phyloP scores from a whole-genome alignment of 2,797 vertebrate species.

The Chaenodraco wilsoni region DNA sequence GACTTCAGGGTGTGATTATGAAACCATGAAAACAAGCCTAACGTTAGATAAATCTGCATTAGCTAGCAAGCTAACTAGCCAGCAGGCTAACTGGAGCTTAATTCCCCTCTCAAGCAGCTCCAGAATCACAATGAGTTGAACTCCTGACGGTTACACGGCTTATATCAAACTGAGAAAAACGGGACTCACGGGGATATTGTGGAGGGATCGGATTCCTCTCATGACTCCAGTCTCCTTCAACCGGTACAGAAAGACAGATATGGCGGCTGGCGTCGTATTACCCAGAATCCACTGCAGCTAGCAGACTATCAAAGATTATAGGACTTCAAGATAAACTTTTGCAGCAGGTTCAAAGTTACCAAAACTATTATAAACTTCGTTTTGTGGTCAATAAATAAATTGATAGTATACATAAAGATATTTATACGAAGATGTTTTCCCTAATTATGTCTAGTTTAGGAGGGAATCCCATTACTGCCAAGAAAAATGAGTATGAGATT shows the following conservation, averaged over 20 bases:
- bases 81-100: slow-evolving; percentile 32
- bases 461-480: too few relatives aligned
- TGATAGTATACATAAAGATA: background rate
- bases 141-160: background rate
- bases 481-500: too few relatives aligned
- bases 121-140: accelerated
- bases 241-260: slow-evolving; percentile 59
- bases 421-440: too few relatives aligned
- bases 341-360: background rate
- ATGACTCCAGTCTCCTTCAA: slow-evolving; percentile 76
- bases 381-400: background rate
- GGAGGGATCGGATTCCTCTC: slow-evolving; percentile 77
- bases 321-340: slow-evolving; percentile 18
- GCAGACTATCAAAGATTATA: slow-evolving; percentile 13
- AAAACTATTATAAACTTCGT: background rate
- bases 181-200: slow-evolving; percentile 76
- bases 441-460: too few relatives aligned
- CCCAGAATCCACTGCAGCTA: slow-evolving; percentile 72
- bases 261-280: slow-evolving; percentile 61
- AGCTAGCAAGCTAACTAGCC: slow-evolving; percentile 53
- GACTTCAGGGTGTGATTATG: background rate
- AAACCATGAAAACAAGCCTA: background rate
- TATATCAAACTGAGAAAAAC: background rate
- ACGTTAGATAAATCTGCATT: background rate
- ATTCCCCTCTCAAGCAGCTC: background rate